phyloP scores from a whole-genome alignment of 2,888 invertebrate species.

The Luperina nickerlii region DNA sequence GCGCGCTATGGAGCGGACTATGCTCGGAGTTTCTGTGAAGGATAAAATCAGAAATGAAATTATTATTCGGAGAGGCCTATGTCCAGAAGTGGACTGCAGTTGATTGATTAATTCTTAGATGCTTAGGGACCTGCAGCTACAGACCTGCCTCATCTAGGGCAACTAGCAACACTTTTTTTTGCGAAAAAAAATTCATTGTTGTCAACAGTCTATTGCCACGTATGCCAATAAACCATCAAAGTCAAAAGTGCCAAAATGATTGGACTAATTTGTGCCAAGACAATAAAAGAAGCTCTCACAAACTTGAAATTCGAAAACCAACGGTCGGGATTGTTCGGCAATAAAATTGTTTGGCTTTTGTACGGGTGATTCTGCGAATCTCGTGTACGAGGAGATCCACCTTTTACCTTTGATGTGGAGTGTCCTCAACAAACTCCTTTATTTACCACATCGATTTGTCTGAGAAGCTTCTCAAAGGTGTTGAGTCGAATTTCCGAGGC shows the following conservation, averaged over 20 bases:
- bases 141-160: not conserved
- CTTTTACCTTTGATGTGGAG: constrained; percentile 63
- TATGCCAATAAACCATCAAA: not conserved
- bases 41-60: no score
- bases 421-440: constrained; percentile 57
- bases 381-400: constrained; percentile 38
- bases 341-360: constrained; percentile 37
- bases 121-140: not conserved
- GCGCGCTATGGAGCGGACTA: no score
- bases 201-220: no score
- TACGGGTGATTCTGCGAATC: constrained; percentile 45
- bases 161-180: not conserved
- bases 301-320: constrained; percentile 28
- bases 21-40: no score
- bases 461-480: constrained; percentile 48
- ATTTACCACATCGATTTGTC: constrained; percentile 68
- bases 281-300: constrained; percentile 6
- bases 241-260: not conserved
- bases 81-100: no score
- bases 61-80: no score
- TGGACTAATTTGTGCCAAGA: not conserved
- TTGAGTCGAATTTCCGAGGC: constrained; percentile 47
- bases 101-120: no score
- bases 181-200: not conserved
- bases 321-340: constrained; percentile 28